Conservation (phyloP, 2,888 invertebrate species). For the Cylindroiulus punctatus region DNA sequence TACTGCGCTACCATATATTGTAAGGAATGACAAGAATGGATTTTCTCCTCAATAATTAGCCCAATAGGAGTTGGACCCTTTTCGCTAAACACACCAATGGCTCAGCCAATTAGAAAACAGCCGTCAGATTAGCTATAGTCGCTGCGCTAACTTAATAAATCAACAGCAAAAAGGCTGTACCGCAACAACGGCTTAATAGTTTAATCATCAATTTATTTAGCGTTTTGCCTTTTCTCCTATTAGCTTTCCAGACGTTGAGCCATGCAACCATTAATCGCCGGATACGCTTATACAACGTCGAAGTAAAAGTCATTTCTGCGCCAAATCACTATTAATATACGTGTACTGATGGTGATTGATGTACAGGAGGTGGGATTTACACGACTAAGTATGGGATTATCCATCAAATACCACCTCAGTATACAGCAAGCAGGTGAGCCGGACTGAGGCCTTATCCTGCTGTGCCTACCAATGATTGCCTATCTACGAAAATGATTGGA, state of each 20-base stretch:
- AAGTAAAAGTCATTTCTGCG: background rate
- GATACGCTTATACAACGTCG: background rate
- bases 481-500: no score
- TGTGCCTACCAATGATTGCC: no score
- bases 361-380: background rate
- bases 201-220: constrained; percentile 33
- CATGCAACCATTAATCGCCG: background rate
- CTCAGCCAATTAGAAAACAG: constrained; percentile 34
- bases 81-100: constrained; percentile 29
- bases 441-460: no score
- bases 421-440: no score
- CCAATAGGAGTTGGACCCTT: background rate
- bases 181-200: constrained; percentile 34
- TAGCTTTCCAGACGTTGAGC: background rate
- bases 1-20: background rate
- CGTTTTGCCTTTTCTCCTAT: constrained; percentile 26
- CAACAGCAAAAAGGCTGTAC: constrained; percentile 19
- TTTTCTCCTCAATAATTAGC: background rate
- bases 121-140: constrained; percentile 32
- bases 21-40: constrained; percentile 6
- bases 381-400: no score
- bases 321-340: background rate
- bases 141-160: constrained; percentile 29
- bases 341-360: background rate
- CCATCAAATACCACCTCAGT: no score